A percentile compares a stretch with the other conserved stretches of the same genome.
phyloP scores from a whole-genome alignment of 2,888 invertebrate genomes.

The Rhorus exstirpatorius region DNA sequence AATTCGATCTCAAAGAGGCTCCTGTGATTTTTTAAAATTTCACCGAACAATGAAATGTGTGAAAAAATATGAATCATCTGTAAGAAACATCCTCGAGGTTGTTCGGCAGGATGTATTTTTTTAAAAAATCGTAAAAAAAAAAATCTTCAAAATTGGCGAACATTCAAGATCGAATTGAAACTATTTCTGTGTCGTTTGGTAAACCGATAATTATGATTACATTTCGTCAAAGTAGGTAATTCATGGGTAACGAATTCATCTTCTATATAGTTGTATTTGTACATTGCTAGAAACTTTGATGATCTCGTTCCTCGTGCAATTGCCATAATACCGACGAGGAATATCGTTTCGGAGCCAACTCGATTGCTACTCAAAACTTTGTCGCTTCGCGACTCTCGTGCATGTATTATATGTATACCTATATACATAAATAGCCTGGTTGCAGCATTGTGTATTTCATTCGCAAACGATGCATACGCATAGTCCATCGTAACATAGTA shows the following conservation, averaged over 20 bases:
- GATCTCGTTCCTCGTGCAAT: constrained; percentile 57
- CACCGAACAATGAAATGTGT: too few species aligned
- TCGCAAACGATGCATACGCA: constrained; percentile 21
- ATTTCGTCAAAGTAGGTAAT: neutral
- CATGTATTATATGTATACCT: constrained; percentile 1
- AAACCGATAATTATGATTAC: neutral
- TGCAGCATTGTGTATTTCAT: constrained; percentile 31
- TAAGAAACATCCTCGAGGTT: too few species aligned
- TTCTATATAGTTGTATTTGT: constrained; percentile 18
- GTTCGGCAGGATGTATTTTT: too few species aligned
- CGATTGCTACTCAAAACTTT: constrained; percentile 61
- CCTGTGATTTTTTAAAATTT: too few species aligned
- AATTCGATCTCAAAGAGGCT: too few species aligned
- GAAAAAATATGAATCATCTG: too few species aligned
- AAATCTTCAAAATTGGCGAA: too few species aligned
- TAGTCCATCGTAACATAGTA: constrained; percentile 27
- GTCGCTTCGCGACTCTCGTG: constrained; percentile 19
- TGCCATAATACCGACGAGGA: constrained; percentile 50
- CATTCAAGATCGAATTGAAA: constrained; percentile 6
- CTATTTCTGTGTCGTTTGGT: neutral
- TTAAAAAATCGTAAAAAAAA: too few species aligned
- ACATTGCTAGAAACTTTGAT: constrained; percentile 50
- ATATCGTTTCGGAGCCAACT: constrained; percentile 52
- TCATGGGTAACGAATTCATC: neutral
- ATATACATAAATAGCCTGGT: constrained; percentile 15